phyloP scores from a whole-genome alignment of 1,140 invertebrate species.

The Trissolcus basalis region DNA sequence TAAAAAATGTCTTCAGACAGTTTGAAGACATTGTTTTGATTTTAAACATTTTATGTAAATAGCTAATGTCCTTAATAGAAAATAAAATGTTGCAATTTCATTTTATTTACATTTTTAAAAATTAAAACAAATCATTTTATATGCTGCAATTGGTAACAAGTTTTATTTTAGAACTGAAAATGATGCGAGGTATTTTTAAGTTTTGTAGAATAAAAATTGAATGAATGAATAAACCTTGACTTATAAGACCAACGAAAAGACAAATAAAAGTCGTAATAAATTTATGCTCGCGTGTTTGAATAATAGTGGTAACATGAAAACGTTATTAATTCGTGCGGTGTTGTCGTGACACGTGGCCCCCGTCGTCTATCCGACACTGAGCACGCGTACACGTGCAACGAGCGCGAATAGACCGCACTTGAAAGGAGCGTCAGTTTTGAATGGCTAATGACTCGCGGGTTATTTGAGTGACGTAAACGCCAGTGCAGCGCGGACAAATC shows the following conservation, averaged over 20 bases:
- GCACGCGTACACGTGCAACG: conserved; percentile 28
- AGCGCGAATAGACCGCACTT: neutral
- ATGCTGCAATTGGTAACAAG: too few relatives aligned
- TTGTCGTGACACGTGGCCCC: conserved; percentile 5
- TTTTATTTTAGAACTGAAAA: too few relatives aligned
- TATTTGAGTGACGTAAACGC: conserved; percentile 47
- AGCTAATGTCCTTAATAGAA: too few relatives aligned
- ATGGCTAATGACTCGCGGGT: conserved; percentile 41
- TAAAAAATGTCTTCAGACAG: too few relatives aligned
- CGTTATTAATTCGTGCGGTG: conserved; percentile 1
- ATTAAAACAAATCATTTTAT: too few relatives aligned
- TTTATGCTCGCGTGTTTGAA: neutral
- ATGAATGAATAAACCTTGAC: too few relatives aligned
- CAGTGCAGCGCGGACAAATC: conserved; percentile 39
- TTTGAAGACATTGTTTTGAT: too few relatives aligned
- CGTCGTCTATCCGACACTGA: conserved; percentile 20
- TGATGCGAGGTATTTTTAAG: too few relatives aligned
- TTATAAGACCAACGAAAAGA: neutral
- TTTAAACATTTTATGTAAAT: too few relatives aligned
- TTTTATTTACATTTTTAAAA: too few relatives aligned
- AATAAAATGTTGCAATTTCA: too few relatives aligned
- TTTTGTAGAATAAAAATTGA: too few relatives aligned
- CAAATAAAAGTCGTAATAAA: neutral
- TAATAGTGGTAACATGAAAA: conserved; percentile 23
- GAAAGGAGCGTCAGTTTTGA: conserved; percentile 24